Evolutionary conservation across 2,888 invertebrate species (phyloP), one percentile per base, ranked within the genome.

Genomic region (Agriopis marginaria): DNA sequence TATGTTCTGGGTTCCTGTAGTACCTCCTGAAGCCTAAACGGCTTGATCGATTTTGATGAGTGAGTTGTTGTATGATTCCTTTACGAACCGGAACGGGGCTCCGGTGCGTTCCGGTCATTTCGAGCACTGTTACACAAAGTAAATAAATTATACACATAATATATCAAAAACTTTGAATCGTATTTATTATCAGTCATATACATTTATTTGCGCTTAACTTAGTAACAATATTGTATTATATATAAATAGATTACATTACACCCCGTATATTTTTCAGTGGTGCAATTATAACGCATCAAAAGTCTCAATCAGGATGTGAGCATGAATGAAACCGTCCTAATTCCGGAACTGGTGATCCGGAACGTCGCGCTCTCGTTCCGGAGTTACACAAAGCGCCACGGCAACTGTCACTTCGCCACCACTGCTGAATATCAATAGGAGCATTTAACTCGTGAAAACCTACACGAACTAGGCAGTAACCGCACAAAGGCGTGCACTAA

Each of bases 351-450:
- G 81, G 80, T 88, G 87, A 85, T 84, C 86, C 88, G 88, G 64
- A 84, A 78, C 65, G 86, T 81, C 83, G 82, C 86, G 77, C 86
- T 88, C 83, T 80, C 82, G 77, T 86, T 86, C 84, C 86, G 81
- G 84, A 84, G 77, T 71, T 68, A 63, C 67, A 86, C 83, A 88
- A 86, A 82, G 81, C 75, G 67, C 74, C 74, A 79, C 81, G 85
- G 83, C 80, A 75, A 79, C 80, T 89, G 86, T 88, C 82, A 78
- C 78, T 79, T 77, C 64, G 64, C 60, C 39, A 72, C 75, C 44
- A 42, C 44, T 50, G 64, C 68, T 65, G 69, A 56, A 62, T 65
- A 61, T 58, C 45, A 65, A 65, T 66, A 45, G 47, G 49, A 59
- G 47, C 63, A 56, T 39, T 63, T 66, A 61, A 66, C 50, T 58